Percentiles rank a stretch among this genome's conserved stretches.
Evolutionary conservation across 2,888 invertebrate genomes (phyloP).

Genomic region (Acleris emargana): DNA sequence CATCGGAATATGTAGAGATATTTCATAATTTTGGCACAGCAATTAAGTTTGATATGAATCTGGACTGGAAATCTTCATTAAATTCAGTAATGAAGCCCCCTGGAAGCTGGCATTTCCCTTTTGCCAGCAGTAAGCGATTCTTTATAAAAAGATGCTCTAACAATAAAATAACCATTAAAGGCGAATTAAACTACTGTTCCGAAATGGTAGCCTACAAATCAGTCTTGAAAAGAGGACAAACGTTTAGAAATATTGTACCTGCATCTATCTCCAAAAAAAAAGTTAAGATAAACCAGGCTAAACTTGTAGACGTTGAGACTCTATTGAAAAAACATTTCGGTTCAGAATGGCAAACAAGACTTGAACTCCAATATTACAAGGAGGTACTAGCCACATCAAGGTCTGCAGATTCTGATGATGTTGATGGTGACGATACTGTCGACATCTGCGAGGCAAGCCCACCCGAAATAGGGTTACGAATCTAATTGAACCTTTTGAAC

Average conservation of each 20-base stretch:
- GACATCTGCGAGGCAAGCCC: slow-evolving; percentile 7
- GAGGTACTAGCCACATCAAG: slow-evolving; percentile 2
- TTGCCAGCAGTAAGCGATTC: slow-evolving; percentile 16
- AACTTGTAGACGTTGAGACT: slow-evolving; percentile 10
- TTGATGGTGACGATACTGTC: slow-evolving; percentile 3
- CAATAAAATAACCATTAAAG: slow-evolving; percentile 17
- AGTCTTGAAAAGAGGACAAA: slow-evolving; percentile 18
- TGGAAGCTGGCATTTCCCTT: slow-evolving; percentile 17
- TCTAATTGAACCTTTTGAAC: too few relatives aligned
- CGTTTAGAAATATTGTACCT: slow-evolving; percentile 18
- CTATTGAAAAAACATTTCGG: slow-evolving; percentile 6
- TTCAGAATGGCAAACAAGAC: slow-evolving; percentile 7
- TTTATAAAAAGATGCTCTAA: slow-evolving; percentile 17
- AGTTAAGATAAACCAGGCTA: slow-evolving; percentile 17
- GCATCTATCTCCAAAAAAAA: slow-evolving; percentile 14
- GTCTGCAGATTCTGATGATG: slow-evolving; percentile 1
- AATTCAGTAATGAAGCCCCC: slow-evolving; percentile 7
- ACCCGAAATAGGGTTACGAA: slow-evolving; percentile 8
- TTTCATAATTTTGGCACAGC: slow-evolving; percentile 18
- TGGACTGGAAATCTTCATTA: slow-evolving; percentile 17
- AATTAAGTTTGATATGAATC: slow-evolving; percentile 17
- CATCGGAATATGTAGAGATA: slow-evolving; percentile 13
- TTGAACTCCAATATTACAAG: slow-evolving; percentile 4
- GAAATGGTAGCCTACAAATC: slow-evolving; percentile 13
- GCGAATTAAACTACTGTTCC: slow-evolving; percentile 15